Percentiles rank a stretch among this genome's conserved stretches.
Conservation (phyloP, 1,140 invertebrate genomes). For the Drosophila nigrodunni region DNA sequence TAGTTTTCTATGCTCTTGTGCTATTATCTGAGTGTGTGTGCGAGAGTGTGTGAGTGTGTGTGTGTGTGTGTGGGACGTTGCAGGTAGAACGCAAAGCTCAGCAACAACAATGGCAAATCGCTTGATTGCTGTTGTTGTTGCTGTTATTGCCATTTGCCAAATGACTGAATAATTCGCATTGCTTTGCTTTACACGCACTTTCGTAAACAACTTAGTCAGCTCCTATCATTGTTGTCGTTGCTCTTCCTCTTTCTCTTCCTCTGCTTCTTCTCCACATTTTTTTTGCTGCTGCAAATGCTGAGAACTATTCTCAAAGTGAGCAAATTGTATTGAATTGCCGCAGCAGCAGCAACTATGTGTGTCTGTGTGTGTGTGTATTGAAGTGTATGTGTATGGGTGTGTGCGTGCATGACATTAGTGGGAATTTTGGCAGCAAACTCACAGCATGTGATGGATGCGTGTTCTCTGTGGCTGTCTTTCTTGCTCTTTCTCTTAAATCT, state of each 20-base stretch:
- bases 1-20: slow-evolving; percentile 69
- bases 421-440: slow-evolving; percentile 29
- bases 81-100: slow-evolving; percentile 60
- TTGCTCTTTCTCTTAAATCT: neutral
- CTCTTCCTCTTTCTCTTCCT: slow-evolving; percentile 20
- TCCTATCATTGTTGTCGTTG: slow-evolving; percentile 44
- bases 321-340: slow-evolving; percentile 43
- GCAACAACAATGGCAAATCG: slow-evolving; percentile 37
- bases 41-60: slow-evolving; percentile 21
- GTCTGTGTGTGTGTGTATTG: neutral
- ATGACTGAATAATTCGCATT: slow-evolving; percentile 77
- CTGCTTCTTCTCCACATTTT: neutral
- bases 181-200: slow-evolving; percentile 74
- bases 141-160: slow-evolving; percentile 48
- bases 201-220: slow-evolving; percentile 79
- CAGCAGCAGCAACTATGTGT: slow-evolving; percentile 13
- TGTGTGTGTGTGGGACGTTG: slow-evolving; percentile 65
- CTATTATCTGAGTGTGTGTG: slow-evolving; percentile 36
- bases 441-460: slow-evolving; percentile 73
- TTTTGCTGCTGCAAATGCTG: slow-evolving; percentile 59
- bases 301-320: slow-evolving; percentile 52
- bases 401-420: slow-evolving; percentile 27
- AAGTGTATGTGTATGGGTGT: slow-evolving; percentile 5
- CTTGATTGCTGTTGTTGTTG: slow-evolving; percentile 17
- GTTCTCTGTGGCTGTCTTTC: slow-evolving; percentile 1